Percentiles rank a stretch among this genome's conserved stretches.
Conservation (phyloP, 2,888 invertebrate species). For the Euclidia mi region DNA sequence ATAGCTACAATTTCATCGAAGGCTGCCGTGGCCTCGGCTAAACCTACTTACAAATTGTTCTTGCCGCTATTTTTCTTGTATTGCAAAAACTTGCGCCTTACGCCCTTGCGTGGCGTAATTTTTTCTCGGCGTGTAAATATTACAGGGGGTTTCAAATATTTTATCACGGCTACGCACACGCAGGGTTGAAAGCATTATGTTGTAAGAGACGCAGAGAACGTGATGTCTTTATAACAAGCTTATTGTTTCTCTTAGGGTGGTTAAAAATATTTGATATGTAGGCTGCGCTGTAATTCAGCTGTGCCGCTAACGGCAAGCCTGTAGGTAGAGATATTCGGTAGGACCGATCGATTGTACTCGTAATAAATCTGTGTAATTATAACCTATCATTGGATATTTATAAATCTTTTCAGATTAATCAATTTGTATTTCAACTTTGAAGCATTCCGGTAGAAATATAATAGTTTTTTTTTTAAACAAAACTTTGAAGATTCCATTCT, state of each 20-base stretch:
- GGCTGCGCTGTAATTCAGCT: conserved; percentile 37
- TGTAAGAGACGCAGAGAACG: conserved; percentile 63
- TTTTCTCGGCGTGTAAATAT: conserved; percentile 44
- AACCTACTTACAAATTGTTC: conserved; percentile 18
- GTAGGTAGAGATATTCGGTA: conserved; percentile 6
- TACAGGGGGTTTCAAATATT: conserved; percentile 46
- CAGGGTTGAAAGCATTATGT: conserved; percentile 55
- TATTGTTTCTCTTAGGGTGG: conserved; percentile 59
- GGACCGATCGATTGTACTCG: conserved; percentile 3
- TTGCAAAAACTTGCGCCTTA: conserved; percentile 19
- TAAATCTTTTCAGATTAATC: too few relatives aligned
- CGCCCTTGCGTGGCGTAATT: conserved; percentile 7
- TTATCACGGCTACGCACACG: conserved; percentile 47
- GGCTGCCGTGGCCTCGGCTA: neutral
- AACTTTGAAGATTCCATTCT: too few relatives aligned
- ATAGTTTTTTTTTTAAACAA: too few relatives aligned
- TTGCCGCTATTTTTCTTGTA: conserved; percentile 20
- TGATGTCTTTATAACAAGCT: conserved; percentile 68
- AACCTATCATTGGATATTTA: too few relatives aligned
- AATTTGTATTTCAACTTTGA: too few relatives aligned
- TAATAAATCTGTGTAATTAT: conserved; percentile 1
- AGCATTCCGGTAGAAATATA: too few relatives aligned
- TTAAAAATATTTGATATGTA: conserved; percentile 59
- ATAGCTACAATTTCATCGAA: neutral
- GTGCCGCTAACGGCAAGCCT: conserved; percentile 15